phyloP scores from a whole-genome alignment of 2,888 invertebrate genomes.

The Hemaris fuciformis region DNA sequence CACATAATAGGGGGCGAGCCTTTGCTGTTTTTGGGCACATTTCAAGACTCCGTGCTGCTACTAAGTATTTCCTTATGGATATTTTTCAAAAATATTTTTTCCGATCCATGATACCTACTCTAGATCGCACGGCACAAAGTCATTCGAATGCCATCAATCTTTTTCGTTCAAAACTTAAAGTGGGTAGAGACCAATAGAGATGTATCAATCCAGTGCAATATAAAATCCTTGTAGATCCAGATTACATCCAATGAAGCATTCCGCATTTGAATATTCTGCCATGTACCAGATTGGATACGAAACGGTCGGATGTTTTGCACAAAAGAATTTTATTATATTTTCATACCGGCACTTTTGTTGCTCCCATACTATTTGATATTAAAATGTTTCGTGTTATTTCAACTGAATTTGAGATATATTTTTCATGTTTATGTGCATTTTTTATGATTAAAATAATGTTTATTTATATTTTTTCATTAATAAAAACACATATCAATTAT shows the following conservation, averaged over 20 bases:
- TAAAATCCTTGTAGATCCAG: constrained; percentile 21
- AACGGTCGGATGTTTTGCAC: constrained; percentile 17
- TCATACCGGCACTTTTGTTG: not conserved
- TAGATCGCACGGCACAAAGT: no score
- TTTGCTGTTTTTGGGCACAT: no score
- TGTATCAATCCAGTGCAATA: not conserved
- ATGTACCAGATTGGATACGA: constrained; percentile 28
- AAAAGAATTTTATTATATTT: constrained; percentile 11
- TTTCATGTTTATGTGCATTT: not conserved
- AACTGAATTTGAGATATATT: no score
- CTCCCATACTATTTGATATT: not conserved
- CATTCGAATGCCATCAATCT: no score
- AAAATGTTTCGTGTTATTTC: not conserved
- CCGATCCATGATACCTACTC: no score
- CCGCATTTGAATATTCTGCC: constrained; percentile 18
- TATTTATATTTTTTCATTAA: no score
- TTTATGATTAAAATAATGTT: not conserved
- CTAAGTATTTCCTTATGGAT: no score
- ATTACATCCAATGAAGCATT: constrained; percentile 26
- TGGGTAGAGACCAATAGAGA: not conserved
- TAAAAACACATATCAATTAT: no score
- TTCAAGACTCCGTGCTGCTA: no score
- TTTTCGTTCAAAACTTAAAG: not conserved
- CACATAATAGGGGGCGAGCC: no score
- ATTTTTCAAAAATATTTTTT: no score